Evolutionary conservation across 2,888 invertebrate genomes (phyloP).

Genomic region (Aleiodes testaceus): DNA sequence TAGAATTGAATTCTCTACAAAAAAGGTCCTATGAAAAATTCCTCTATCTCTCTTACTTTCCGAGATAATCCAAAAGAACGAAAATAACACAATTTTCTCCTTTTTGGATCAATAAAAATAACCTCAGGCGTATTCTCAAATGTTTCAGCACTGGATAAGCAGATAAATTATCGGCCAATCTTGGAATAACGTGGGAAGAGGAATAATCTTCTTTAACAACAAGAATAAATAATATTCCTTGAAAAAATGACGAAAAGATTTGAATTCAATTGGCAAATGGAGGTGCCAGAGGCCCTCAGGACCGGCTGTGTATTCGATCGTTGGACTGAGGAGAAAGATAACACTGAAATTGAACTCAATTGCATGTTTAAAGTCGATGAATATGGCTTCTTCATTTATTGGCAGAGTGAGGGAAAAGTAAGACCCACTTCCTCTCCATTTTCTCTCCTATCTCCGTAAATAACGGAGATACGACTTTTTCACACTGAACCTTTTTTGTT

Average conservation of each 20-base stretch:
- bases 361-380: slow-evolving; percentile 96
- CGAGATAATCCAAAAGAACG: no score
- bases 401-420: slow-evolving; percentile 97
- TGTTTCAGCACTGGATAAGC: slow-evolving; percentile 1
- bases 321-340: slow-evolving; percentile 98
- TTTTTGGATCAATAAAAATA: neutral
- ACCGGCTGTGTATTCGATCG: slow-evolving; percentile 94
- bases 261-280: slow-evolving; percentile 98
- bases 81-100: no score
- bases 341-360: slow-evolving; percentile 89
- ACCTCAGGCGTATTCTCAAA: neutral
- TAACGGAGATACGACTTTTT: no score
- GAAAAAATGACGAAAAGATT: slow-evolving; percentile 97
- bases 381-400: slow-evolving; percentile 98
- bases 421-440: neutral
- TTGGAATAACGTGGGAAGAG: neutral
- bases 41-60: no score
- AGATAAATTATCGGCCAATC: slow-evolving; percentile 26
- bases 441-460: no score
- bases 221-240: slow-evolving; percentile 28
- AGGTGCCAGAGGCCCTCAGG: slow-evolving; percentile 90
- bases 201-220: no score
- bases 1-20: no score
- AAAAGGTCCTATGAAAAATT: no score
- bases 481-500: no score